A percentile compares a stretch with the other conserved stretches of the same genome.
Conservation (phyloP, 2,797 vertebrate species). For the Fistularia commersonii region DNA sequence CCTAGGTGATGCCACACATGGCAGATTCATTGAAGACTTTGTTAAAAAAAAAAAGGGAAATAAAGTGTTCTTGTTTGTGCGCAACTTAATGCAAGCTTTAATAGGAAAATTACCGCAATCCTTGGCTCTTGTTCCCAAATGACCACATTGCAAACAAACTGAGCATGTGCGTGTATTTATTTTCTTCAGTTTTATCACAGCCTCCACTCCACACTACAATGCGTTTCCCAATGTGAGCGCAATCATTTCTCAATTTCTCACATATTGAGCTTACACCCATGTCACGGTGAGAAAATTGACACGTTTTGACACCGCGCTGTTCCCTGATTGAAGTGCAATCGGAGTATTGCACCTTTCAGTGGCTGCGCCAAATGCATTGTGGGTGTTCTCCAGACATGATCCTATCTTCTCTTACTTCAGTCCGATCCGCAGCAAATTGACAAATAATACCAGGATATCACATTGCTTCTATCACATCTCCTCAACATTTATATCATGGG, state of each 20-base stretch:
- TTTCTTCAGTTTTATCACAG: slow-evolving; percentile 16
- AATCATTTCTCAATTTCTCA: slow-evolving; percentile 58
- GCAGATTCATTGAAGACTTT: too few species aligned
- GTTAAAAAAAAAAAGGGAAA: too few species aligned
- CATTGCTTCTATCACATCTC: slow-evolving; percentile 48
- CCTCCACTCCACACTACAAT: background rate
- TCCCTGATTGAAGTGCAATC: slow-evolving; percentile 69
- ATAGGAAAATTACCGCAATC: background rate
- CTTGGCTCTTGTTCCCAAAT: background rate
- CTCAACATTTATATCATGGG: slow-evolving; percentile 35
- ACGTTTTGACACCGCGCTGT: slow-evolving; percentile 53
- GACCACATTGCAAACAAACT: slow-evolving; percentile 24
- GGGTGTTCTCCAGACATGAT: slow-evolving; percentile 66
- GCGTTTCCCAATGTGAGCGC: slow-evolving; percentile 16
- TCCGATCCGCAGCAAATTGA: slow-evolving; percentile 56
- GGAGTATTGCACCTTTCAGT: slow-evolving; percentile 47
- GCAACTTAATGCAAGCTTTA: background rate
- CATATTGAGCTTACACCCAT: slow-evolving; percentile 45
- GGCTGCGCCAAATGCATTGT: slow-evolving; percentile 56
- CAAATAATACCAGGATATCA: slow-evolving; percentile 70
- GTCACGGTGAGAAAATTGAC: slow-evolving; percentile 58
- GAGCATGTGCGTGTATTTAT: slow-evolving; percentile 6
- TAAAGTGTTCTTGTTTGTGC: too few species aligned
- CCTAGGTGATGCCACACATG: too few species aligned
- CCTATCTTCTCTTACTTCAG: slow-evolving; percentile 52